These are phyloP conservation scores for Siniperca undulata DNA, from an alignment of 2,797 vertebrate genomes.

Conservation along the genomic window DNA sequence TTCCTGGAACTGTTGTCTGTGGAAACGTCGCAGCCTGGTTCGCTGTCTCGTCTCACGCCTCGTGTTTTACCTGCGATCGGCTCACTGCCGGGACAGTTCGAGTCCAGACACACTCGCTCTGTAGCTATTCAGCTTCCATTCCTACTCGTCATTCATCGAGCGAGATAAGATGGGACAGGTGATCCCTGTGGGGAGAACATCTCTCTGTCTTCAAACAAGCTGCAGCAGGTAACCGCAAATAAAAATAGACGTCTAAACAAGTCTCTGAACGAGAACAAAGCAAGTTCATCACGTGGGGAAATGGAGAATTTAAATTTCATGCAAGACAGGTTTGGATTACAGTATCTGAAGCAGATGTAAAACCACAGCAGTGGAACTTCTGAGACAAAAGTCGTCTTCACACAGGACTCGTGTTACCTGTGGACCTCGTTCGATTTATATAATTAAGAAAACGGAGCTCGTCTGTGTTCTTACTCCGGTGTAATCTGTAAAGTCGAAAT, in stretches of 20 bases:
- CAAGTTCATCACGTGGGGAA: neutral
- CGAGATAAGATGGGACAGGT: slow-evolving; percentile 22
- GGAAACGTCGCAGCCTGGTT: neutral
- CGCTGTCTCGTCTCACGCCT: neutral
- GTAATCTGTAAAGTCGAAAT: neutral
- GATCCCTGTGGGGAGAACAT: slow-evolving; percentile 2
- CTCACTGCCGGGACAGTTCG: neutral
- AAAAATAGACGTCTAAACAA: neutral
- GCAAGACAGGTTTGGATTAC: neutral
- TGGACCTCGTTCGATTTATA: neutral
- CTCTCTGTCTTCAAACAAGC: slow-evolving; percentile 13
- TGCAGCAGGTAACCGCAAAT: slow-evolving; percentile 9
- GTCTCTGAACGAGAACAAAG: slow-evolving; percentile 1
- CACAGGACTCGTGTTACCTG: slow-evolving; percentile 29
- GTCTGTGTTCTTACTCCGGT: slow-evolving; percentile 12
- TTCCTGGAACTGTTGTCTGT: neutral
- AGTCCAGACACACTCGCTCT: neutral
- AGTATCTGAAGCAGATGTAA: neutral
- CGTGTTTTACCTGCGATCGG: neutral
- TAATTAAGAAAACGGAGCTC: slow-evolving; percentile 17
- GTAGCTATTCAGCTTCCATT: slow-evolving; percentile 3
- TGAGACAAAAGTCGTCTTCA: slow-evolving; percentile 4
- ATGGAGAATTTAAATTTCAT: neutral
- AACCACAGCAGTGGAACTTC: slow-evolving; percentile 3
- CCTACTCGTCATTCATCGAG: slow-evolving; percentile 14